Base-by-base conservation (phyloP, 2,888 invertebrate species). In the Coelopa pilipes region DNA sequence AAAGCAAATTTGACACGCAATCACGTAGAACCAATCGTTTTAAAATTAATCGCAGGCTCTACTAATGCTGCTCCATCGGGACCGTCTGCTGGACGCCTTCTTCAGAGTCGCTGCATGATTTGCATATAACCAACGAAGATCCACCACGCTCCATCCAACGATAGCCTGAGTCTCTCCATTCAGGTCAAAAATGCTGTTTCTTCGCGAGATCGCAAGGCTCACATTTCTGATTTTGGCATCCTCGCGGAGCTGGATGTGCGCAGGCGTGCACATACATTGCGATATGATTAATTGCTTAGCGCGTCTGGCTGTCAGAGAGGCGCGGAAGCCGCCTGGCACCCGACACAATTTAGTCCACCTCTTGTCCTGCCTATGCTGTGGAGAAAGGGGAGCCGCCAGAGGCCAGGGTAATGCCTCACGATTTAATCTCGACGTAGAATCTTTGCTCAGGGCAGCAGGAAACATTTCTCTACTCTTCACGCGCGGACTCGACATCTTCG, bases 281-380 rank as follows among this genome's bases (percentile, higher is more conserved):
- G 77, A 80, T 82, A 80, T 81, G 82, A 82, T 81, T 82, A 81
- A 81, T 82, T 81, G 76, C 74, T 71, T 77, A 77, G 66, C 59
- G 72, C 70, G 63, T 59, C 57, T 65, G 15, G 65, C 65, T 65
- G 65, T 65, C 65, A 65, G 19, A 65, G 46, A 17, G 47, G 65
- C 46, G 65, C 46, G 45, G 65, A 46, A 65, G 46, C 46, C 12
- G 46, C 65, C 65, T 65, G 17, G 45, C 15, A 65, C 19, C 65
- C 19, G 57, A 59, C 57, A 13, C 57, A n/a, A 59, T 21, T 12
- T 59, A 21, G 13, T 59, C 24, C 57, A 12, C 57, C 21, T 19
- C 7, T 21, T 17, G 12, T 19, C 21, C 57, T 59, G 57, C 12
- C 21, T 5, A 21, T 19, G 15, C 21, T 10, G 12, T 59, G 21